Conservation (phyloP, 2,888 invertebrate species). For the Diadegma fenestrale region DNA sequence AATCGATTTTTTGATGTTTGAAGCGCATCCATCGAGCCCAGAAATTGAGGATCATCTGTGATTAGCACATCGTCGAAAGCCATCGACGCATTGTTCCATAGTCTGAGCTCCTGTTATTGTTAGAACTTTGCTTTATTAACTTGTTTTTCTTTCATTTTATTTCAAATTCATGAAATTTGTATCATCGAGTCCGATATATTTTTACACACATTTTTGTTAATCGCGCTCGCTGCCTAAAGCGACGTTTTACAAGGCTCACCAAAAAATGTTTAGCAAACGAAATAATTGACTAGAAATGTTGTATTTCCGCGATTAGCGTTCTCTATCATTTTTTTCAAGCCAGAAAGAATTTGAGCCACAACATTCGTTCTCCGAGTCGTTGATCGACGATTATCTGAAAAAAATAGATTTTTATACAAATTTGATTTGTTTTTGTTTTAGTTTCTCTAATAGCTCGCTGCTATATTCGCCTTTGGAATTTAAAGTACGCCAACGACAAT, state of each 20-base stretch:
- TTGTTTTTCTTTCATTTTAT: conserved; percentile 16
- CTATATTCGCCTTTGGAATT: no score
- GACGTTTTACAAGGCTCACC: conserved; percentile 41
- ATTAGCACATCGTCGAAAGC: conserved; percentile 52
- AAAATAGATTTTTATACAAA: neutral
- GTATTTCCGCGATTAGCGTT: neutral
- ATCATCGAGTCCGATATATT: conserved; percentile 20
- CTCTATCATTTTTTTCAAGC: neutral
- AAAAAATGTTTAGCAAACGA: conserved; percentile 48
- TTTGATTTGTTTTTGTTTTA: no score
- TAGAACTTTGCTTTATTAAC: conserved; percentile 24
- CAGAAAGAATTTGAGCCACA: neutral
- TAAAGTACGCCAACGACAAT: no score
- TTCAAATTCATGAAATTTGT: neutral
- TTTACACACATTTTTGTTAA: conserved; percentile 42
- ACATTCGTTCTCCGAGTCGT: neutral
- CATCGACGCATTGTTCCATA: conserved; percentile 43
- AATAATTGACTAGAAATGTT: neutral
- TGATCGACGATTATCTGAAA: neutral
- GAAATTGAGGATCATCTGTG: conserved; percentile 44
- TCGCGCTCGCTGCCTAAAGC: conserved; percentile 35
- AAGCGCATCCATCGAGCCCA: conserved; percentile 26
- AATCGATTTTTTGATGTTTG: neutral
- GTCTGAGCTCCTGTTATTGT: conserved; percentile 7
- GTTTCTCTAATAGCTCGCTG: no score